Evolutionary conservation across 2,113 vertebrate genomes (phyloP).

Genomic region (Rousettus leschenaultii): DNA sequence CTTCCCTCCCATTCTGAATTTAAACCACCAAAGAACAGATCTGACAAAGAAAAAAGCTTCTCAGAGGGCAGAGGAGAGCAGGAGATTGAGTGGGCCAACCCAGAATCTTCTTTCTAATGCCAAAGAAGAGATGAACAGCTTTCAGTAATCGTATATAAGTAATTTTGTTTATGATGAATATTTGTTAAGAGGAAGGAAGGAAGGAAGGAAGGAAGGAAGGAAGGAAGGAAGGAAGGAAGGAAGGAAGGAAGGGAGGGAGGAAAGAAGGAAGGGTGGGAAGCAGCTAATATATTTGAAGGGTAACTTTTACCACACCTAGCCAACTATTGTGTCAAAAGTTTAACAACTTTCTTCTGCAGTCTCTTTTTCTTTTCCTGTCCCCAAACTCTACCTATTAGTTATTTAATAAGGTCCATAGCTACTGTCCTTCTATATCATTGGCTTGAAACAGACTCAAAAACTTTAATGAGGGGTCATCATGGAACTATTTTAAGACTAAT

Average conservation of each 20-base stretch:
- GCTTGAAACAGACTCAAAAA: slow-evolving; percentile 45
- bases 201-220: not conserved
- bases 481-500: slow-evolving; percentile 65
- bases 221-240: not conserved
- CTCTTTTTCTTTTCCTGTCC: not conserved
- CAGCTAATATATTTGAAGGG: not conserved
- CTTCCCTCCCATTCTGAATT: not conserved
- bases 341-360: not conserved
- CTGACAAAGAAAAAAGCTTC: not conserved
- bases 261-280: not conserved
- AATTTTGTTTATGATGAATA: not conserved
- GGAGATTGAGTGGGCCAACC: not conserved
- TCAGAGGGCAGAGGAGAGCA: not conserved
- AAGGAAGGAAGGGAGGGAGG: too few relatives aligned
- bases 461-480: slow-evolving; percentile 56
- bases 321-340: slow-evolving; percentile 26
- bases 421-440: slow-evolving; percentile 39
- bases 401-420: slow-evolving; percentile 14
- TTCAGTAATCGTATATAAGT: not conserved
- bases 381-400: slow-evolving; percentile 27
- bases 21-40: not conserved
- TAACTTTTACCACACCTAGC: not conserved
- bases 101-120: not conserved
- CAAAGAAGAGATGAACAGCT: not conserved
- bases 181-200: not conserved